Conservation (phyloP, 1,140 invertebrate species). For the Nymphalis io region DNA sequence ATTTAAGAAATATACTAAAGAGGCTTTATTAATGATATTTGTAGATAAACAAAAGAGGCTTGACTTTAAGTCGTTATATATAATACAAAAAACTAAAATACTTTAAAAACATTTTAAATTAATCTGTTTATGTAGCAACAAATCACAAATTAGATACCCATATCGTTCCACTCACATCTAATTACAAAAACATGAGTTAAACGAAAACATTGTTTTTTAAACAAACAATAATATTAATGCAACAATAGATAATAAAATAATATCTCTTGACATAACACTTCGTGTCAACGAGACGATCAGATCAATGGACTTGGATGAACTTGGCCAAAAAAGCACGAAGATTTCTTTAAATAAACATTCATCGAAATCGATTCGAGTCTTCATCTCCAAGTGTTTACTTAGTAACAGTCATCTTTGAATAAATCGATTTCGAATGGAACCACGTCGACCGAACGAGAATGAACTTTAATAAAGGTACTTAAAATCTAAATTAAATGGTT, state of each 20-base stretch:
- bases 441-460: constrained; percentile 39
- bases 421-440: constrained; percentile 72
- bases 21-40: too few relatives aligned
- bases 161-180: background rate
- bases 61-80: too few relatives aligned
- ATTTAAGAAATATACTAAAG: too few relatives aligned
- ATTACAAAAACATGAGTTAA: constrained; percentile 13
- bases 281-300: constrained; percentile 56
- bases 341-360: constrained; percentile 76
- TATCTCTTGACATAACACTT: constrained; percentile 55
- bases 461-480: constrained; percentile 37
- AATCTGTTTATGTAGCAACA: background rate
- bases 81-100: too few relatives aligned
- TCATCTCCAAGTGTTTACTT: constrained; percentile 75
- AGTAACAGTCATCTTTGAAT: constrained; percentile 77
- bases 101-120: background rate
- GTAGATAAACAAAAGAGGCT: too few relatives aligned
- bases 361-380: constrained; percentile 70
- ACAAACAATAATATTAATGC: constrained; percentile 40
- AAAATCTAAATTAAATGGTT: constrained; percentile 25
- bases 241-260: constrained; percentile 43
- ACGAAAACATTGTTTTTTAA: constrained; percentile 24
- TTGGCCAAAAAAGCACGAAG: constrained; percentile 73
- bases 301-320: constrained; percentile 69
- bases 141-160: background rate